Evolutionary conservation across 2,888 invertebrate species (phyloP), one percentile per base, ranked within the genome.

Genomic region (Punctoribates punctum): DNA sequence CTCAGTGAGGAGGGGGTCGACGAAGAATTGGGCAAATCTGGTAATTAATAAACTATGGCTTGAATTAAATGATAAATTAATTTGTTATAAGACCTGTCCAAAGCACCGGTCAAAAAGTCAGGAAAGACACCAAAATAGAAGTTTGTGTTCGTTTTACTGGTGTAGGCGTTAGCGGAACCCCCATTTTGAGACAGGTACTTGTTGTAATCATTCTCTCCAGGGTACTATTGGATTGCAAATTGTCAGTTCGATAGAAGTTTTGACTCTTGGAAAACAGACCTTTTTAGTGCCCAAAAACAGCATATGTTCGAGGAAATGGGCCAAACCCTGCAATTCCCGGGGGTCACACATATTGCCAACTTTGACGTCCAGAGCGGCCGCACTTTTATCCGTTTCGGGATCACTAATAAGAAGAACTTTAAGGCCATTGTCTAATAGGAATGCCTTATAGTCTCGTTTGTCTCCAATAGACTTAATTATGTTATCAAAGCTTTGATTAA

Each of bases 291-390:
- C 99, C 80, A 98, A 85, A 83, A 99, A 99, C 57, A 99, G 87
- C 98, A 99, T 99, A 85, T 99, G 98, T 83, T 99, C 98, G 84
- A 96, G 96, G 84, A 99, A 98, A 85, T 99, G 98, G 0, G 98
- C 98, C 80, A 98, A 83, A 0, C 98, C 98, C 0, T 93, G 94
- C 48, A 98, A 82, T 79, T 94, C 89, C 25, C 89, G 88, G 0
- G 98, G 97, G 84, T 99, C 98, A 80, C 90, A 91, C 85, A 97
- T 89, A 88, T 85, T 84, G 93, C 96, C 96, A 81, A 95, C 90
- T 84, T 93, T 90, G 74, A 97, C 94, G 81, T 93, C 91, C 78
- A 98, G 83, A 0, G 96, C 91, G 3, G 96, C 97, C 0, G 97
- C 95, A 0, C 96, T 91, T 82, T 94, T 94, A 84, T 97, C 97